Conservation (phyloP, 2,888 invertebrate genomes). For the Campoplex nolae region DNA sequence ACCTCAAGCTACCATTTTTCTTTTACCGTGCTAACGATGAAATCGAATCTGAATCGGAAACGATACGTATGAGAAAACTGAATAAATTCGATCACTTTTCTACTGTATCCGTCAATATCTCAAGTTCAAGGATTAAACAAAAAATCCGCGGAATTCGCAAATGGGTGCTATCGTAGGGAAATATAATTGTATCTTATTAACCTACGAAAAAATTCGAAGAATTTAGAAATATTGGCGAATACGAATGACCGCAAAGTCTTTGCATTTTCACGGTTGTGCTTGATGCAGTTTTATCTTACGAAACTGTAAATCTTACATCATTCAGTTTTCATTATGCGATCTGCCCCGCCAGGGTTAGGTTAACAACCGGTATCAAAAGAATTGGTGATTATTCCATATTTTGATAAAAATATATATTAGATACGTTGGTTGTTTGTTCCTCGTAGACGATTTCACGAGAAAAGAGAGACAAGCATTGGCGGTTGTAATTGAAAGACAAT, state of each 20-base stretch:
- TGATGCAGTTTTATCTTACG: not conserved
- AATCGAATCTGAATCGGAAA: not conserved
- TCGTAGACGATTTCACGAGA: slow-evolving; percentile 46
- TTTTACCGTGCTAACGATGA: not conserved
- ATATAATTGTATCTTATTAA: not conserved
- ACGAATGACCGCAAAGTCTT: not conserved
- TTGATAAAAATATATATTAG: slow-evolving; percentile 21
- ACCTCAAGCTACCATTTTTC: not conserved
- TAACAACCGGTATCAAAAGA: slow-evolving; percentile 9
- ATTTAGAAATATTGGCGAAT: not conserved
- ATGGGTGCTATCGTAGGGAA: not conserved
- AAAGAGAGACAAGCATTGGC: not conserved
- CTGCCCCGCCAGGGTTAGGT: not conserved
- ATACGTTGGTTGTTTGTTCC: not conserved
- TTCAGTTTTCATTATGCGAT: not conserved
- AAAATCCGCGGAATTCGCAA: not conserved
- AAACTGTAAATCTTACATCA: not conserved
- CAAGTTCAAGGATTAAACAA: not conserved
- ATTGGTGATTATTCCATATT: slow-evolving; percentile 13
- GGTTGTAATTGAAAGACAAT: not conserved
- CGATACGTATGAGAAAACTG: not conserved
- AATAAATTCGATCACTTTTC: slow-evolving; percentile 6
- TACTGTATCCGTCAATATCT: not conserved
- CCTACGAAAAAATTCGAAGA: not conserved
- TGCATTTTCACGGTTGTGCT: not conserved